Evolutionary conservation across 2,888 invertebrate genomes (phyloP).

Genomic region (Saturnia japonica): DNA sequence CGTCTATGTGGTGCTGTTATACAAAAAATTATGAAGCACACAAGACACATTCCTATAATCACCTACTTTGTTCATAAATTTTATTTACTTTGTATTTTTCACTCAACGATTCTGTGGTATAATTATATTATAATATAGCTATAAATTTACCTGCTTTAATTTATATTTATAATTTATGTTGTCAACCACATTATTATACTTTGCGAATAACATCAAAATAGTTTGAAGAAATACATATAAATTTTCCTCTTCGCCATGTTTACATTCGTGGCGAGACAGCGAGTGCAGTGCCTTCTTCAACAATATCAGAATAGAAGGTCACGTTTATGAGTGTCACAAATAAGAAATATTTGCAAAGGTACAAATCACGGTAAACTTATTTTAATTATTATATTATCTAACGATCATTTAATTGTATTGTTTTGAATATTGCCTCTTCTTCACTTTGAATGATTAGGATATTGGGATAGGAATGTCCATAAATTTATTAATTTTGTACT

Average conservation of each 20-base stretch:
- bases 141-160: too few relatives aligned
- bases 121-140: too few relatives aligned
- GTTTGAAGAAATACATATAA: neutral
- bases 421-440: neutral
- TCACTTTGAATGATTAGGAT: neutral
- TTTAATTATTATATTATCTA: neutral
- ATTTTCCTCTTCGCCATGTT: constrained; percentile 4
- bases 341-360: neutral
- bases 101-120: too few relatives aligned
- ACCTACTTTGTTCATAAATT: too few relatives aligned
- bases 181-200: neutral
- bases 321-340: neutral
- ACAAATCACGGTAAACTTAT: neutral
- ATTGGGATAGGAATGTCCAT: neutral
- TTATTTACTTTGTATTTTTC: too few relatives aligned
- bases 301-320: constrained; percentile 6
- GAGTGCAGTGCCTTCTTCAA: neutral
- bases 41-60: too few relatives aligned
- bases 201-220: neutral
- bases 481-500: too few relatives aligned
- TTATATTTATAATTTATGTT: neutral
- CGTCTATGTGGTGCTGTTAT: too few relatives aligned
- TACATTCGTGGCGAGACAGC: neutral
- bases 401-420: neutral
- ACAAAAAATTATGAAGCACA: too few relatives aligned